Percentiles rank a stretch among this genome's conserved stretches.
Evolutionary conservation across 2,888 invertebrate species (phyloP).

Genomic region (Drosophila aldrichi): DNA sequence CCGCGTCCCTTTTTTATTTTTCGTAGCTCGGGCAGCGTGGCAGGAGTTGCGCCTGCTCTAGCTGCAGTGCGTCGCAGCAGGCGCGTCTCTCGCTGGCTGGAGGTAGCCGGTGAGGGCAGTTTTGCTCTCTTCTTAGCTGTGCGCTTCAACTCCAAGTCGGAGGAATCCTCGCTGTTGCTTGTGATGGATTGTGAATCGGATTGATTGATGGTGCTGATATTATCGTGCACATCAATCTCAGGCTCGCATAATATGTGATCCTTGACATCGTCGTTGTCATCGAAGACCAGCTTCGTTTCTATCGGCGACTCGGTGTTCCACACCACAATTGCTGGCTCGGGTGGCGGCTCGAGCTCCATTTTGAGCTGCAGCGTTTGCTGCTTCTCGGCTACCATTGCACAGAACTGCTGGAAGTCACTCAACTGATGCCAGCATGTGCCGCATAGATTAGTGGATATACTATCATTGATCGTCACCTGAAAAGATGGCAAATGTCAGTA

Average conservation of each 20-base stretch:
- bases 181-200: neutral
- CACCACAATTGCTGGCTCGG: constrained; percentile 55
- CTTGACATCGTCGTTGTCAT: constrained; percentile 53
- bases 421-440: constrained; percentile 57
- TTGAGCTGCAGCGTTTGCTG: constrained; percentile 61
- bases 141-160: constrained; percentile 17
- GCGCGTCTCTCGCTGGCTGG: constrained; percentile 53
- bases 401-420: constrained; percentile 65
- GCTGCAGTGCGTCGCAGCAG: constrained; percentile 56
- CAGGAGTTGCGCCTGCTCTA: neutral
- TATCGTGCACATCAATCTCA: constrained; percentile 64
- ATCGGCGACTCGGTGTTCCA: constrained; percentile 56
- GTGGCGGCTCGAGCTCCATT: constrained; percentile 61
- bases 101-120: neutral
- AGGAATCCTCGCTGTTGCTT: constrained; percentile 15
- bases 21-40: neutral
- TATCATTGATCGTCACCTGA: constrained; percentile 56
- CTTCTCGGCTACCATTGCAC: constrained; percentile 65
- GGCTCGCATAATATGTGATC: constrained; percentile 75
- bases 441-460: constrained; percentile 64
- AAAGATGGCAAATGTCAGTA: constrained; percentile 1
- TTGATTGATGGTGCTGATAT: constrained; percentile 5
- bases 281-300: constrained; percentile 56
- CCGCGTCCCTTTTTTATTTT: constrained; percentile 54
- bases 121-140: constrained; percentile 23